Conservation (phyloP, 2,888 invertebrate genomes). For the Adineta ricciae region DNA sequence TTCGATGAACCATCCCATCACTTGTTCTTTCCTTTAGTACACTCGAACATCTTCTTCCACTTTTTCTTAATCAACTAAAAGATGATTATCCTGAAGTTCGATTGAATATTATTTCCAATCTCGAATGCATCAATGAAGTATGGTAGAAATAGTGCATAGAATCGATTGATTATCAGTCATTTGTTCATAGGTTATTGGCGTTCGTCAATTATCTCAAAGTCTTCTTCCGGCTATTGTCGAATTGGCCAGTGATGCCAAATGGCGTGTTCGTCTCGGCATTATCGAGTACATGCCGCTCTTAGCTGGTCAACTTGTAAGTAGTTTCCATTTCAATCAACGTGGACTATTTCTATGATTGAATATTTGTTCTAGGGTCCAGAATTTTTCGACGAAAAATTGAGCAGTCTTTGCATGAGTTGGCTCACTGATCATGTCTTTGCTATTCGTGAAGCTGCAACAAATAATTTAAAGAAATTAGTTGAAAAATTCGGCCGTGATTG, state of each 20-base stretch:
- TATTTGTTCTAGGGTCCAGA: slow-evolving; percentile 54
- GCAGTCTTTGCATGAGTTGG: slow-evolving; percentile 95
- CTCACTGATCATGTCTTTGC: slow-evolving; percentile 93
- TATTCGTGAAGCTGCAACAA: slow-evolving; percentile 91
- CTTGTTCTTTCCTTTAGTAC: slow-evolving; percentile 60
- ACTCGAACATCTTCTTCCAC: slow-evolving; percentile 83
- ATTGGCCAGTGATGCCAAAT: slow-evolving; percentile 93
- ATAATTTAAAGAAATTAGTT: slow-evolving; percentile 85
- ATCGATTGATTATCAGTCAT: too few relatives aligned
- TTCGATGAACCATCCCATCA: slow-evolving; percentile 13
- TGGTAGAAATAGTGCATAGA: too few relatives aligned
- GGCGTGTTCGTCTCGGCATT: slow-evolving; percentile 89
- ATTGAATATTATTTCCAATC: slow-evolving; percentile 93
- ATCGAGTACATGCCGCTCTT: slow-evolving; percentile 86
- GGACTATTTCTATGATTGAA: background rate
- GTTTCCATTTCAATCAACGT: too few relatives aligned
- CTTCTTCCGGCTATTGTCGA: slow-evolving; percentile 94
- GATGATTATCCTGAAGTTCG: slow-evolving; percentile 92
- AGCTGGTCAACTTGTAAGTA: slow-evolving; percentile 65
- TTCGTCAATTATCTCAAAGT: slow-evolving; percentile 73
- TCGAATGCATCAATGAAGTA: slow-evolving; percentile 95
- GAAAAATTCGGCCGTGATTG: slow-evolving; percentile 95
- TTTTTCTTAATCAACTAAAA: slow-evolving; percentile 88
- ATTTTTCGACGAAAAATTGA: slow-evolving; percentile 95
- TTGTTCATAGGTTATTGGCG: slow-evolving; percentile 55